A percentile compares a stretch with the other conserved stretches of the same genome.
Conservation (phyloP, 2,113 vertebrate species). For the Myodes glareolus region DNA sequence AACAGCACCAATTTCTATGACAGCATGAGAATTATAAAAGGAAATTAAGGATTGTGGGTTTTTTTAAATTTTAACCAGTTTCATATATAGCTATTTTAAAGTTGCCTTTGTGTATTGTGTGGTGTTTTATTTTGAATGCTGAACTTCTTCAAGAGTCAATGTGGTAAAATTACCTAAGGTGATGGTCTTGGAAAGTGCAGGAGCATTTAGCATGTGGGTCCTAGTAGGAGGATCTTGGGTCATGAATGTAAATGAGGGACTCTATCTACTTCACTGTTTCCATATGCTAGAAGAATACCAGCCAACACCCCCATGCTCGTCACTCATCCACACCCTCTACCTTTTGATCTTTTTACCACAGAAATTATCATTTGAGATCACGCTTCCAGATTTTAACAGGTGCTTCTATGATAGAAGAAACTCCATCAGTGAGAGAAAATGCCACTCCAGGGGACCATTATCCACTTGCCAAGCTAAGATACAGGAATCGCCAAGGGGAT, state of each 20-base stretch:
- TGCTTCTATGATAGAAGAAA: slow-evolving; percentile 43
- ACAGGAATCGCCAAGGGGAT: not conserved
- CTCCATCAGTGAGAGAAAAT: slow-evolving; percentile 22
- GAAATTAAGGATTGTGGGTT: not conserved
- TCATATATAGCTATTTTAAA: not conserved
- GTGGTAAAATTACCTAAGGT: not conserved
- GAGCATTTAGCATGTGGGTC: not conserved
- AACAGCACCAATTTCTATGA: not conserved
- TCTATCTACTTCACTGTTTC: not conserved
- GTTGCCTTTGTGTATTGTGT: not conserved
- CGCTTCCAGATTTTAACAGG: not conserved
- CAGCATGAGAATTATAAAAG: not conserved
- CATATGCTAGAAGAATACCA: not conserved
- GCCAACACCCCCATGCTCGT: not conserved
- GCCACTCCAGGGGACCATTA: slow-evolving; percentile 26
- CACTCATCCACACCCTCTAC: fast-evolving
- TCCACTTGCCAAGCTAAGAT: slow-evolving; percentile 44
- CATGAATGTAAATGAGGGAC: not conserved
- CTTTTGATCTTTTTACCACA: not conserved
- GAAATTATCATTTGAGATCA: slow-evolving; percentile 21
- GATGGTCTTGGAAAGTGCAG: not conserved
- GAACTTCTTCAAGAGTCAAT: not conserved
- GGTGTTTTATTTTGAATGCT: not conserved
- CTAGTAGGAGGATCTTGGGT: not conserved
- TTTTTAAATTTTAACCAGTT: not conserved